Percentiles rank a stretch among this genome's conserved stretches.
Conservation (phyloP, 2,113 vertebrate genomes). For the Gopherus flavomarginatus region DNA sequence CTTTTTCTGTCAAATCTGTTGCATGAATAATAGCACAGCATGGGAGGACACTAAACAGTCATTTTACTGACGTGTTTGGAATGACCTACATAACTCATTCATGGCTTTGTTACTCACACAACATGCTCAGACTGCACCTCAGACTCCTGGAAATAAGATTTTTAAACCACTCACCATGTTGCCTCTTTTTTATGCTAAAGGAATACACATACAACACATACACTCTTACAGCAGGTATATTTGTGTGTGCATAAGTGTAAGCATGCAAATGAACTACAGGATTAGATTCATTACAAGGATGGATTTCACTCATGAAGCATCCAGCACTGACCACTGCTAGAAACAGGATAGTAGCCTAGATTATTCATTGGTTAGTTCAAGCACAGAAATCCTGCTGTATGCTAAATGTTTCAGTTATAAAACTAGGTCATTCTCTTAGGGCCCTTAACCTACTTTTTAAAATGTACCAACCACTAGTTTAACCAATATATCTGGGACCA, state of each 20-base stretch:
- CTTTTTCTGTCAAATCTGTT: accelerated
- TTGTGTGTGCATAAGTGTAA: accelerated
- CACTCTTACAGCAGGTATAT: background rate
- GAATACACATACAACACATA: accelerated
- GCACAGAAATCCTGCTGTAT: constrained; percentile 17
- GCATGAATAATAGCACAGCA: accelerated
- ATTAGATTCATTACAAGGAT: background rate
- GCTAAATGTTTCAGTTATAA: background rate
- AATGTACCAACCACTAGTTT: constrained; percentile 7
- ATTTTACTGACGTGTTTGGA: too few species aligned
- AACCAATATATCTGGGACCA: background rate
- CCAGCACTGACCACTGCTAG: background rate
- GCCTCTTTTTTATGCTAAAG: accelerated
- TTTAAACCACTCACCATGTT: accelerated
- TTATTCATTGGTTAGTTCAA: background rate
- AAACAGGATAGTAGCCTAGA: constrained; percentile 7
- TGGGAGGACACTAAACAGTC: background rate
- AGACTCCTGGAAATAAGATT: background rate
- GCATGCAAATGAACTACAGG: background rate
- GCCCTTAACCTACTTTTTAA: constrained; percentile 53
- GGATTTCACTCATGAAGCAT: background rate
- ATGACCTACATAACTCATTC: background rate
- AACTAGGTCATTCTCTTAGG: constrained; percentile 65
- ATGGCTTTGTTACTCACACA: background rate
- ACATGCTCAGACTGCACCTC: background rate